phyloP scores from a whole-genome alignment of 2,113 vertebrate genomes.

The Paralichthys olivaceus region DNA sequence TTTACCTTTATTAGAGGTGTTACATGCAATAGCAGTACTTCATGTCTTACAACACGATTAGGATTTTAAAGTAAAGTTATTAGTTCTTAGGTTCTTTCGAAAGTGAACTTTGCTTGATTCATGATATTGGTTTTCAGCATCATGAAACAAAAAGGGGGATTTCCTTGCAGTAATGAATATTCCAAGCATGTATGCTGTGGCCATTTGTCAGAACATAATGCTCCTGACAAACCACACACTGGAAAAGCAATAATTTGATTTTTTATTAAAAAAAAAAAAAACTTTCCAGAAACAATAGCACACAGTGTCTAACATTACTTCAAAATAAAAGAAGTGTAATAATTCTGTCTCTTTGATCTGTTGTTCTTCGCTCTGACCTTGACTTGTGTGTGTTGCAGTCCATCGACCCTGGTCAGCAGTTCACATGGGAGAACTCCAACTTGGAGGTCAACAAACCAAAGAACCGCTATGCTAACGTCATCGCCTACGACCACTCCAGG shows the following conservation, averaged over 20 bases:
- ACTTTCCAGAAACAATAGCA: constrained; percentile 7
- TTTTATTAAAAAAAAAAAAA: background rate
- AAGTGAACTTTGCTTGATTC: background rate
- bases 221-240: constrained; percentile 7
- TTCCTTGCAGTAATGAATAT: constrained; percentile 1
- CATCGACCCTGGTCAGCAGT: constrained; percentile 96
- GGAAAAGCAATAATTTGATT: constrained; percentile 7
- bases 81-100: background rate
- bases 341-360: background rate
- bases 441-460: constrained; percentile 99
- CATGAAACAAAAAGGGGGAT: background rate
- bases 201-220: constrained; percentile 13
- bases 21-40: background rate
- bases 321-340: background rate
- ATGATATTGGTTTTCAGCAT: background rate
- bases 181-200: background rate
- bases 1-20: background rate
- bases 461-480: constrained; percentile 99
- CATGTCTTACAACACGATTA: background rate
- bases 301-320: background rate
- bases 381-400: constrained; percentile 84
- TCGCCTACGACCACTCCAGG: constrained; percentile 97
- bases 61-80: background rate
- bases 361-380: constrained; percentile 26
- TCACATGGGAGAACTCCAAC: constrained; percentile 99